phyloP scores from a whole-genome alignment of 37 sponge, comb jelly and placozoan genomes.

The Crambe crambe region DNA sequence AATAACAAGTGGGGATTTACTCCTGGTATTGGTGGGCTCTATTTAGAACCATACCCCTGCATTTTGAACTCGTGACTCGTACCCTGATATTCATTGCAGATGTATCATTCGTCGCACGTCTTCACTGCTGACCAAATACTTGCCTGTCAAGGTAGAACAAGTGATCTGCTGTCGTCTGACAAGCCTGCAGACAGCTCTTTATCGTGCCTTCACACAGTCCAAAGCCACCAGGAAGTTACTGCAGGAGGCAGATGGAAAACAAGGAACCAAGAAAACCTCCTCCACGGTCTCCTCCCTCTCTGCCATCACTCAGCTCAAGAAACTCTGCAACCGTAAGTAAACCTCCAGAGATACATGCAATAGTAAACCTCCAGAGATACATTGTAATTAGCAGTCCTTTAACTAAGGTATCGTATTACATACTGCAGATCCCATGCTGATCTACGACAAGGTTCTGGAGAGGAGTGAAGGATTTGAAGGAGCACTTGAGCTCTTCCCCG shows the following conservation, averaged over 20 bases:
- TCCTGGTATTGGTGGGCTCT: background rate
- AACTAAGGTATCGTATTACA: background rate
- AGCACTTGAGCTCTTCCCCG: constrained; percentile 73
- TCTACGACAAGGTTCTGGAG: constrained; percentile 83
- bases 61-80: background rate
- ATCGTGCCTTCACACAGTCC: constrained; percentile 74
- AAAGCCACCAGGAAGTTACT: constrained; percentile 24
- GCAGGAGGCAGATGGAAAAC: background rate
- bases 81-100: too few species aligned
- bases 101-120: constrained; percentile 96
- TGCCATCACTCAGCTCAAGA: constrained; percentile 93
- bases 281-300: constrained; percentile 73
- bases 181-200: constrained; percentile 76
- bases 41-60: background rate
- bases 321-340: constrained; percentile 91
- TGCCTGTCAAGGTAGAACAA: constrained; percentile 93
- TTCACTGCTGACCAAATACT: constrained; percentile 90
- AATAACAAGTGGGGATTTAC: too few species aligned
- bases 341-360: too few species aligned
- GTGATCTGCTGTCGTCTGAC: constrained; percentile 91
- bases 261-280: background rate
- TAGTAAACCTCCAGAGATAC: too few species aligned
- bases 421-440: constrained; percentile 91
- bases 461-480: constrained; percentile 91
- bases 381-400: background rate